Evolutionary conservation across 2,797 vertebrate species (phyloP).

Genomic region (Epinephelus awoara): DNA sequence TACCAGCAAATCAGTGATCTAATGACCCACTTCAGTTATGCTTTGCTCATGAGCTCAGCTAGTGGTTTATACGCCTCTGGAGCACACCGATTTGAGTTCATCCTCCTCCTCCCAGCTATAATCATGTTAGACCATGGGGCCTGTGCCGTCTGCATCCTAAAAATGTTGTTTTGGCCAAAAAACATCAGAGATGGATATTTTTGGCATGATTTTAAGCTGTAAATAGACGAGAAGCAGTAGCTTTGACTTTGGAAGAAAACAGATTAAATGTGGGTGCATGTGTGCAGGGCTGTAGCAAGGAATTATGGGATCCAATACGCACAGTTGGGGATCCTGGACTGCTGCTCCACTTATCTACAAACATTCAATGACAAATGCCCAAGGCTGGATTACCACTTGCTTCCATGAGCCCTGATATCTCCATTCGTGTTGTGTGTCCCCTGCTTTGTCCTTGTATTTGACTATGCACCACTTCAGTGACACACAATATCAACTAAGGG

Average conservation of each 20-base stretch:
- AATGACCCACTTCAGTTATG: slow-evolving; percentile 31
- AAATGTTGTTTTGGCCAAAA: slow-evolving; percentile 26
- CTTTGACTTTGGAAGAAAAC: slow-evolving; percentile 41
- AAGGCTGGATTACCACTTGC: not conserved
- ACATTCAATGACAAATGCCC: slow-evolving; percentile 11
- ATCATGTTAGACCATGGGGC: slow-evolving; percentile 42
- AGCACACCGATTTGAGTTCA: slow-evolving; percentile 35
- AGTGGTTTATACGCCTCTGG: slow-evolving; percentile 1
- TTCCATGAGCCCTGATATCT: not conserved
- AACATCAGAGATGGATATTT: slow-evolving; percentile 25
- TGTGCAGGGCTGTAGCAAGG: slow-evolving; percentile 28
- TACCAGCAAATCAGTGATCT: slow-evolving; percentile 31
- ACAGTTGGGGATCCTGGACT: not conserved
- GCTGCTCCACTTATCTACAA: slow-evolving; percentile 7
- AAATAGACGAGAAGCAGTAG: slow-evolving; percentile 41
- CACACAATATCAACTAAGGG: not conserved
- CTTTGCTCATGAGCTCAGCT: slow-evolving; percentile 20
- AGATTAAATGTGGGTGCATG: slow-evolving; percentile 29
- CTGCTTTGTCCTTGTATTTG: slow-evolving; percentile 1
- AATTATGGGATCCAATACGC: slow-evolving; percentile 2
- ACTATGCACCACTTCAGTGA: not conserved
- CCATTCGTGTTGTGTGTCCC: not conserved
- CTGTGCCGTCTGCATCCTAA: slow-evolving; percentile 35
- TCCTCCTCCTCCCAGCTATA: slow-evolving; percentile 49
- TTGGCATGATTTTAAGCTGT: slow-evolving; percentile 29